Evolutionary conservation across 2,888 invertebrate genomes (phyloP).

Genomic region (Pycnomerus fuliginosus): DNA sequence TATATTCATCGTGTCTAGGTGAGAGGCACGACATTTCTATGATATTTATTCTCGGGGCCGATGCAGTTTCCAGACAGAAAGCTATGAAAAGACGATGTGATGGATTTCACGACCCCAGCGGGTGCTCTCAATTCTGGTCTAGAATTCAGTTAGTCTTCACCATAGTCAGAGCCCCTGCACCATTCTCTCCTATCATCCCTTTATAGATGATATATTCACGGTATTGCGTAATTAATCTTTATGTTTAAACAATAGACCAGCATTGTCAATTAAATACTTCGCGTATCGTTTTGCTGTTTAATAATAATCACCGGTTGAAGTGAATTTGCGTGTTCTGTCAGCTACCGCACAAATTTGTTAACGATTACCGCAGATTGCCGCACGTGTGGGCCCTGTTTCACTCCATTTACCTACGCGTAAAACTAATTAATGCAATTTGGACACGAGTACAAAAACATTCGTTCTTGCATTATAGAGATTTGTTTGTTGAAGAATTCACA

Average conservation of each 20-base stretch:
- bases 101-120: slow-evolving; percentile 51
- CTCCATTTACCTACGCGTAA: slow-evolving; percentile 3
- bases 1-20: slow-evolving; percentile 43
- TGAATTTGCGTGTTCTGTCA: slow-evolving; percentile 26
- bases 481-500: too few relatives aligned
- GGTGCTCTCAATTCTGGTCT: slow-evolving; percentile 50
- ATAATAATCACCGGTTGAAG: slow-evolving; percentile 9
- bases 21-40: slow-evolving; percentile 40
- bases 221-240: too few relatives aligned
- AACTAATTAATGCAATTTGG: slow-evolving; percentile 5
- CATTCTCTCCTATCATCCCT: slow-evolving; percentile 8
- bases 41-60: slow-evolving; percentile 43
- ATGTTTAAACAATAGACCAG: too few relatives aligned
- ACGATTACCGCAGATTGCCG: slow-evolving; percentile 17
- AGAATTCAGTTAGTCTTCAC: slow-evolving; percentile 47
- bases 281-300: background rate
- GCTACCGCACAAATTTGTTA: slow-evolving; percentile 20
- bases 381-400: slow-evolving; percentile 8
- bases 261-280: too few relatives aligned
- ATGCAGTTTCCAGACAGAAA: slow-evolving; percentile 33
- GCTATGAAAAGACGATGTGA: slow-evolving; percentile 51
- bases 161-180: slow-evolving; percentile 26
- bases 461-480: too few relatives aligned
- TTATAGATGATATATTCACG: too few relatives aligned
- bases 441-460: too few relatives aligned